Conservation (phyloP, 2,113 vertebrate genomes). For the Tenebrosternarchus preto region DNA sequence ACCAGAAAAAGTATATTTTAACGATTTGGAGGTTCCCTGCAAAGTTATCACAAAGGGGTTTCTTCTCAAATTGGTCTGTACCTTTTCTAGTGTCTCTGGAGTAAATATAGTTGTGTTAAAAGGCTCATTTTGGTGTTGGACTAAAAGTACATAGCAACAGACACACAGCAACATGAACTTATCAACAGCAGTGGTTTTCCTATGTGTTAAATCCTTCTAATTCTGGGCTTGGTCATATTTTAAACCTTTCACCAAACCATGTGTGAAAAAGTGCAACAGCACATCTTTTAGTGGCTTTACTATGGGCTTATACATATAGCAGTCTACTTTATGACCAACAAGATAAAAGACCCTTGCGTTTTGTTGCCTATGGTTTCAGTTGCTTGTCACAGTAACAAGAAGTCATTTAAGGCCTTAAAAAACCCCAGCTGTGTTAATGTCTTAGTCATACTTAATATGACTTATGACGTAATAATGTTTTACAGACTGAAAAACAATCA, state of each 20-base stretch:
- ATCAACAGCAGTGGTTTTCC: slow-evolving; percentile 61
- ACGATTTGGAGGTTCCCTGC: slow-evolving; percentile 48
- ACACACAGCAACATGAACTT: slow-evolving; percentile 41
- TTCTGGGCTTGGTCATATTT: slow-evolving; percentile 70
- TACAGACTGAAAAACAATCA: slow-evolving; percentile 18
- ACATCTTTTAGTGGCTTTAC: slow-evolving; percentile 74
- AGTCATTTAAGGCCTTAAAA: slow-evolving; percentile 61
- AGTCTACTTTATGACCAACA: slow-evolving; percentile 69
- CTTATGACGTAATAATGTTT: slow-evolving; percentile 33
- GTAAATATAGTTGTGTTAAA: slow-evolving; percentile 19
- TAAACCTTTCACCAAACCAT: slow-evolving; percentile 71
- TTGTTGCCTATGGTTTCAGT: slow-evolving; percentile 67
- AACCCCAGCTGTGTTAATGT: slow-evolving; percentile 59
- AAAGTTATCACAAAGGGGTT: slow-evolving; percentile 43
- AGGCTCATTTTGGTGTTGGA: slow-evolving; percentile 21
- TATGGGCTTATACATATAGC: slow-evolving; percentile 66
- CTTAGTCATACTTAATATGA: slow-evolving; percentile 16
- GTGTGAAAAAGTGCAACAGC: slow-evolving; percentile 72
- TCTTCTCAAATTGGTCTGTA: slow-evolving; percentile 47
- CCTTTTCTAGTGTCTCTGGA: slow-evolving; percentile 39
- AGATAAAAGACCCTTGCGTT: slow-evolving; percentile 64
- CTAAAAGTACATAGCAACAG: slow-evolving; percentile 57
- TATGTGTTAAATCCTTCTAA: slow-evolving; percentile 67
- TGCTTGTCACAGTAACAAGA: slow-evolving; percentile 68
- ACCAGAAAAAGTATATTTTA: slow-evolving; percentile 39